Evolutionary conservation across 2,113 vertebrate genomes (phyloP).

Genomic region (Lagenorhynchus albirostris): DNA sequence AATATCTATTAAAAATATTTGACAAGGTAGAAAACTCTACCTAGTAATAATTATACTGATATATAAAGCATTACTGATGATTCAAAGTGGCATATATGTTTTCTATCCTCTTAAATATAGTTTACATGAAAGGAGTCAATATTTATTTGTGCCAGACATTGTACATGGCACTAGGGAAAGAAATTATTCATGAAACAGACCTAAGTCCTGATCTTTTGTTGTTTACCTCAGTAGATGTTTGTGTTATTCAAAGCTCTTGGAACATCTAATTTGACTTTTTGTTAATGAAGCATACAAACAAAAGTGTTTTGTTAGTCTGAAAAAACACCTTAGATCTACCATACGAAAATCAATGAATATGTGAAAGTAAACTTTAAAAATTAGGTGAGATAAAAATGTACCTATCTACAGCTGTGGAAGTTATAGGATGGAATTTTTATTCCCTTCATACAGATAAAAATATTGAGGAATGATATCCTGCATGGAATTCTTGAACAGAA

Average conservation of each 20-base stretch:
- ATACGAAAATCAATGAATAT: background rate
- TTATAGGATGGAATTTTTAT: background rate
- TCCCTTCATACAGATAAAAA: background rate
- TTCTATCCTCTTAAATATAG: background rate
- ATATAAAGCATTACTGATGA: background rate
- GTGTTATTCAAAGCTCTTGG: background rate
- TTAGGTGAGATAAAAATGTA: background rate
- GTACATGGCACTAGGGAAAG: background rate
- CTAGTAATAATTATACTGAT: background rate
- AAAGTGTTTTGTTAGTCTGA: background rate
- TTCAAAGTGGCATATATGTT: background rate
- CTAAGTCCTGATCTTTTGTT: background rate
- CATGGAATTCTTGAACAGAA: background rate
- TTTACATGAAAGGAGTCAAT: background rate
- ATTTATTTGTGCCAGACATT: background rate
- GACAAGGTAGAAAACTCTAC: background rate
- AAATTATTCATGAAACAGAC: background rate
- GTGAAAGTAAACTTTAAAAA: background rate
- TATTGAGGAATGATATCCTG: background rate
- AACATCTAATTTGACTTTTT: background rate
- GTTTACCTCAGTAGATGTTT: background rate
- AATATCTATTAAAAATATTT: conserved; percentile 1
- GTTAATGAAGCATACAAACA: background rate
- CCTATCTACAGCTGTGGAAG: background rate
- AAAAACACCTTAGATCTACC: background rate